These are phyloP conservation scores for Xiphydria camelus DNA, from an alignment of 2,888 invertebrate species.

Conservation along the genomic window DNA sequence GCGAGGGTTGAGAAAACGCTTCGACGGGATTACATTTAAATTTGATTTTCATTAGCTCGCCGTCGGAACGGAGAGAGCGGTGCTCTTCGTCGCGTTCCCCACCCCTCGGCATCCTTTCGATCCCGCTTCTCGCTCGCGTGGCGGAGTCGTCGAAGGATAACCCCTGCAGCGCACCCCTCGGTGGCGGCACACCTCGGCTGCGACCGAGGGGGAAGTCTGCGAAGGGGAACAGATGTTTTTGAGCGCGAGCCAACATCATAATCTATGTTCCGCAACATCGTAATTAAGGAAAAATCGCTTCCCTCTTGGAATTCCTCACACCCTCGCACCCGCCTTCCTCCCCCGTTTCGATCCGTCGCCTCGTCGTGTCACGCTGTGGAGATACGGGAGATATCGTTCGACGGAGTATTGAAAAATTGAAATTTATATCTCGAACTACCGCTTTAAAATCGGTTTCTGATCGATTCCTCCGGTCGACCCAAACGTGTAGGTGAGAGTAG, in stretches of 20 bases:
- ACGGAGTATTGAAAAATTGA: too few species aligned
- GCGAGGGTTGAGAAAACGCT: too few species aligned
- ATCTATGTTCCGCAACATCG: constrained; percentile 57
- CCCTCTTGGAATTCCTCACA: constrained; percentile 12
- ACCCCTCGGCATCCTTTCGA: too few species aligned
- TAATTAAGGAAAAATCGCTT: constrained; percentile 56
- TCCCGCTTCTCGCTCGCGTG: too few species aligned
- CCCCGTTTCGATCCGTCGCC: too few species aligned
- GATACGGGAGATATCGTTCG: too few species aligned
- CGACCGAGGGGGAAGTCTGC: constrained; percentile 39
- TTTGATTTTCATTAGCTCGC: constrained; percentile 46
- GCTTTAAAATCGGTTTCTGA: too few species aligned
- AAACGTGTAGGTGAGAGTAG: too few species aligned
- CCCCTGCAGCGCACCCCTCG: constrained; percentile 49
- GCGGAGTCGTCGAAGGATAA: too few species aligned
- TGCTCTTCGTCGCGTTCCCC: constrained; percentile 35
- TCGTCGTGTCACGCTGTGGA: too few species aligned
- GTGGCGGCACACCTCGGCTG: constrained; percentile 33
- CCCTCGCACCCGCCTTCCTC: constrained; percentile 1
- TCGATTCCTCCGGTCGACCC: too few species aligned
- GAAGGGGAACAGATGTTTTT: constrained; percentile 57
- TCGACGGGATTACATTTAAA: constrained; percentile 36
- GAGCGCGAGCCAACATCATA: constrained; percentile 55
- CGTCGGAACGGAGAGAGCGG: constrained; percentile 39
- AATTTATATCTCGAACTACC: too few species aligned